Conservation (phyloP, 1,140 invertebrate species). For the Adelges cooleyi region DNA sequence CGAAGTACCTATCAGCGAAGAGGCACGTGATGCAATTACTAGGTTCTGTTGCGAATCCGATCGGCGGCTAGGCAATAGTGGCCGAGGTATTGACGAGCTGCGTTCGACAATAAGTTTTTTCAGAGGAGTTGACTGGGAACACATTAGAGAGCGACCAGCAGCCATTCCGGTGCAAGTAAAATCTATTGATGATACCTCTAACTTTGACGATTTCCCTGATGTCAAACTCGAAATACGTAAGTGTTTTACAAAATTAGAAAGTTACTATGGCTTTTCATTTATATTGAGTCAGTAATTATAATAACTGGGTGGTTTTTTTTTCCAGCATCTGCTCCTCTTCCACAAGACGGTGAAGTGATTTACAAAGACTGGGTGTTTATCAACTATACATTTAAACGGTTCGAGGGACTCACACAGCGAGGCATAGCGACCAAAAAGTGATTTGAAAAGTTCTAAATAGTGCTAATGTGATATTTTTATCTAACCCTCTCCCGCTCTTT, state of each 20-base stretch:
- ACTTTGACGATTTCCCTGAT: constrained; percentile 99
- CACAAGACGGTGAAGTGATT: constrained; percentile 69
- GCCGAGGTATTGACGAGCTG: constrained; percentile 78
- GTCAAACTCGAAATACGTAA: constrained; percentile 96
- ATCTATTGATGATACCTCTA: constrained; percentile 95
- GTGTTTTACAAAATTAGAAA: constrained; percentile 40
- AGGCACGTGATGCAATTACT: constrained; percentile 72
- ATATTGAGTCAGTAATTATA: neutral
- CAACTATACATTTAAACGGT: constrained; percentile 98
- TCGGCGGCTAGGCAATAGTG: constrained; percentile 67
- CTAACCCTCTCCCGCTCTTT: constrained; percentile 1
- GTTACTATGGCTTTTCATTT: neutral
- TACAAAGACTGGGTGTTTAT: constrained; percentile 99
- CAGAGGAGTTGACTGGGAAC: constrained; percentile 88
- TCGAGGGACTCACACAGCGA: constrained; percentile 87
- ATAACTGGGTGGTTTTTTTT: constrained; percentile 33
- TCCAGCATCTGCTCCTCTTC: constrained; percentile 66
- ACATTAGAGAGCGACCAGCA: constrained; percentile 90
- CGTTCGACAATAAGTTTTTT: constrained; percentile 60
- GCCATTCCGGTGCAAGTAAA: constrained; percentile 91
- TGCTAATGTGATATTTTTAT: constrained; percentile 26
- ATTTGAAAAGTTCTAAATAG: constrained; percentile 20
- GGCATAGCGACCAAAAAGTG: constrained; percentile 66
- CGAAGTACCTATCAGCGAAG: constrained; percentile 95
- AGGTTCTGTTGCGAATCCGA: constrained; percentile 93